Conservation (phyloP, 2,888 invertebrate species). For the Hetaerina titia region DNA sequence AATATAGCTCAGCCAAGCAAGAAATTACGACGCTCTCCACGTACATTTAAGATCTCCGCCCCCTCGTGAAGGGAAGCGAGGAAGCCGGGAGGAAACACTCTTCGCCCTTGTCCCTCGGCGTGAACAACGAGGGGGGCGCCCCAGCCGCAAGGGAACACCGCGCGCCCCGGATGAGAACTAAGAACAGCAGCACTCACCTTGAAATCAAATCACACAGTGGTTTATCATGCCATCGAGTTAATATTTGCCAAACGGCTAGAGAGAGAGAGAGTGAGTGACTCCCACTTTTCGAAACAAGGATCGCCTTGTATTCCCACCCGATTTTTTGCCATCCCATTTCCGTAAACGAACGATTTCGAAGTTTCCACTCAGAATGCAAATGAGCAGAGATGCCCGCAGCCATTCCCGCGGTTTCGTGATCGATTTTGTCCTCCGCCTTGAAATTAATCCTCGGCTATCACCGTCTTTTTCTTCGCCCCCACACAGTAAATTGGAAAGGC, state of each 20-base stretch:
- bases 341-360: not conserved
- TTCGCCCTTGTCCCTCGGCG: no score
- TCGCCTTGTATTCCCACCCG: not conserved
- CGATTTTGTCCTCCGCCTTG: not conserved
- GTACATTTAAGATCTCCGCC: no score
- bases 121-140: no score
- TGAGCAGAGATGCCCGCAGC: not conserved
- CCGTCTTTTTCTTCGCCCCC: not conserved
- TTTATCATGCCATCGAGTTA: not conserved
- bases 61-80: no score
- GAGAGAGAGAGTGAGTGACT: no score
- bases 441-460: not conserved
- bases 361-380: slow-evolving; percentile 21
- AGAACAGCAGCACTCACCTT: not conserved
- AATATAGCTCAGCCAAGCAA: no score
- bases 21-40: no score
- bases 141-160: no score
- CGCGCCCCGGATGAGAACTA: no score
- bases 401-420: not conserved
- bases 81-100: no score
- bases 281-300: no score
- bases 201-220: not conserved
- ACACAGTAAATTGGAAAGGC: not conserved
- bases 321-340: not conserved
- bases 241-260: not conserved